Conservation (phyloP, 2,888 invertebrate species). For the Nymphalis polychloros region DNA sequence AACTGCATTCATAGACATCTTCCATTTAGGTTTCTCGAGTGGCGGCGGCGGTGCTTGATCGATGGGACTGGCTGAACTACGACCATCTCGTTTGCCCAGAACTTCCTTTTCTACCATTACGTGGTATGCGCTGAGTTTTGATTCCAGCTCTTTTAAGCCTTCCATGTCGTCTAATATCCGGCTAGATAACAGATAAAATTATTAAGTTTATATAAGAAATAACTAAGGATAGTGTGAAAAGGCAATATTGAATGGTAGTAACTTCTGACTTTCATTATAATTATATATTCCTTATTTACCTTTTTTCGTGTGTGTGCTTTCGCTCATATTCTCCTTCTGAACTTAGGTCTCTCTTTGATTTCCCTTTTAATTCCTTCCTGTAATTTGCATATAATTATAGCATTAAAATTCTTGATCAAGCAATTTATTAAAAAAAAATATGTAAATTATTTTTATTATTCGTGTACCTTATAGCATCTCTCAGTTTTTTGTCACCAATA, state of each 20-base stretch:
- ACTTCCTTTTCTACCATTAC: conserved; percentile 87
- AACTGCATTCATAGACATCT: conserved; percentile 85
- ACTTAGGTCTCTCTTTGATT: conserved; percentile 75
- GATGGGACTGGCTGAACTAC: conserved; percentile 67
- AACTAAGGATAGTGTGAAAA: no score
- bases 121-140: conserved; percentile 89
- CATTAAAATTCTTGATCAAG: neutral
- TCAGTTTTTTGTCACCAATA: conserved; percentile 83
- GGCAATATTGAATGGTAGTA: no score
- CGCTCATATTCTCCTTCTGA: conserved; percentile 78
- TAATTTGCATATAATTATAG: conserved; percentile 11
- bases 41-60: conserved; percentile 77
- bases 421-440: neutral
- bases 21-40: conserved; percentile 84
- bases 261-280: no score
- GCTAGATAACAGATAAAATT: conserved; percentile 10
- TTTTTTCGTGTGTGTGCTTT: conserved; percentile 76
- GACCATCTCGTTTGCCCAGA: conserved; percentile 73
- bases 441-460: neutral
- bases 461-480: conserved; percentile 84
- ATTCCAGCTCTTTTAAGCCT: conserved; percentile 88
- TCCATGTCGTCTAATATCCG: conserved; percentile 86
- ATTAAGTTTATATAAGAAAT: no score
- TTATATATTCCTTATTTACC: conserved; percentile 50
- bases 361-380: conserved; percentile 77